Evolutionary conservation across 2,797 vertebrate genomes (phyloP).

Genomic region (Gila robusta): DNA sequence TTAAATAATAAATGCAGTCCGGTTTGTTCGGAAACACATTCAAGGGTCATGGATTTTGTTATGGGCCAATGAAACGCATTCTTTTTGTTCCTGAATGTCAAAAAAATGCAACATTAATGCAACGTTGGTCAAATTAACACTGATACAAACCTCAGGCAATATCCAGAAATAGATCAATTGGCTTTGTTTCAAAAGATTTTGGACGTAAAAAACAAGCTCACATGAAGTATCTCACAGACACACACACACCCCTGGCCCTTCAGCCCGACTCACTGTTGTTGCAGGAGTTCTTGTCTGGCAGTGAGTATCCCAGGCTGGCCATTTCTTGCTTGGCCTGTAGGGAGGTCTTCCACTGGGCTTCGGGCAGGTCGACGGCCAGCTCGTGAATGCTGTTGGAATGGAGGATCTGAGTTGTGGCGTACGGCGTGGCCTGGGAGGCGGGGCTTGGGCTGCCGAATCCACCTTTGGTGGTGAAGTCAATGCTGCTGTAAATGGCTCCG

Average conservation of each 20-base stretch:
- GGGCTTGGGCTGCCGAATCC: slow-evolving; percentile 95
- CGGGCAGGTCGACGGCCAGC: slow-evolving; percentile 94
- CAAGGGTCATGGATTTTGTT: slow-evolving; percentile 60
- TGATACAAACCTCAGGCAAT: slow-evolving; percentile 42
- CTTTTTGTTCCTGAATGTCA: slow-evolving; percentile 45
- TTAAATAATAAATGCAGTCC: slow-evolving; percentile 58
- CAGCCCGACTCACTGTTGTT: slow-evolving; percentile 90
- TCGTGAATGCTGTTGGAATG: slow-evolving; percentile 98
- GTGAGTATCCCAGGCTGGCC: slow-evolving; percentile 92
- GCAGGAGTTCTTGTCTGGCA: slow-evolving; percentile 96
- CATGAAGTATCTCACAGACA: slow-evolving; percentile 19
- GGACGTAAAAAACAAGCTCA: slow-evolving; percentile 10
- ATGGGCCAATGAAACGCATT: slow-evolving; percentile 56
- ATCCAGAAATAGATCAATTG: slow-evolving; percentile 54
- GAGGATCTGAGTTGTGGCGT: slow-evolving; percentile 97
- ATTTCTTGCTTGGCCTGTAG: slow-evolving; percentile 96
- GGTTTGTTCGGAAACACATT: slow-evolving; percentile 38
- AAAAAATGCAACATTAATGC: slow-evolving; percentile 65
- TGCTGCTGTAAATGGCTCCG: slow-evolving; percentile 99
- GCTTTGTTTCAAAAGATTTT: slow-evolving; percentile 52
- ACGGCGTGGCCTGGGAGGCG: slow-evolving; percentile 93
- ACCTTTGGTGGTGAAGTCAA: slow-evolving; percentile 97
- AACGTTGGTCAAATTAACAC: slow-evolving; percentile 21
- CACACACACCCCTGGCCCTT: neutral
- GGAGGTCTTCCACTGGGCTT: slow-evolving; percentile 95